Evolutionary conservation across 2,113 vertebrate genomes (phyloP).

Genomic region (Beaufortia kweichowensis): DNA sequence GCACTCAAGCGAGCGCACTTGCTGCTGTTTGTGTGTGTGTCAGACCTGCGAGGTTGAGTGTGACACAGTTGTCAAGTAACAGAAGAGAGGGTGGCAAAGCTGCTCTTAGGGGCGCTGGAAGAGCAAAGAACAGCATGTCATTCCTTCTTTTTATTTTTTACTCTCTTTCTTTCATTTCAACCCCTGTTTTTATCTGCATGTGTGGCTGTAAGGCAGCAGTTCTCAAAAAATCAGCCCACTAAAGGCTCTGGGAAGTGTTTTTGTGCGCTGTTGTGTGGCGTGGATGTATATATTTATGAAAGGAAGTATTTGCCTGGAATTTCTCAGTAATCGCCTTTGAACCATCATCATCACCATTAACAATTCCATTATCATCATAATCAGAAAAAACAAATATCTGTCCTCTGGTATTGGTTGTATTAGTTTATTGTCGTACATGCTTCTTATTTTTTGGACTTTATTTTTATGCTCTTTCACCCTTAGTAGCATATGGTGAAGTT

Average conservation of each 20-base stretch:
- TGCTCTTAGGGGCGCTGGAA: slow-evolving; percentile 47
- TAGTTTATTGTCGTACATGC: neutral
- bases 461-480: slow-evolving; percentile 21
- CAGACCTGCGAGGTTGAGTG: slow-evolving; percentile 28
- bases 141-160: slow-evolving; percentile 46
- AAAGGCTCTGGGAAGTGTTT: slow-evolving; percentile 16
- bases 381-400: neutral
- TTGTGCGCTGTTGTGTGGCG: neutral
- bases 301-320: slow-evolving; percentile 33
- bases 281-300: slow-evolving; percentile 24
- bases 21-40: slow-evolving; percentile 27
- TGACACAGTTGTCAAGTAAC: slow-evolving; percentile 56
- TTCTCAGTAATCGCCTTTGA: slow-evolving; percentile 15
- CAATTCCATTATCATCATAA: slow-evolving; percentile 21
- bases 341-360: slow-evolving; percentile 11
- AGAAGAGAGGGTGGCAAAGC: slow-evolving; percentile 53
- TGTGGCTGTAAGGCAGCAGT: slow-evolving; percentile 44
- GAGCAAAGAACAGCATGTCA: slow-evolving; percentile 52
- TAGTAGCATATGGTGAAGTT: slow-evolving; percentile 22
- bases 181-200: slow-evolving; percentile 36
- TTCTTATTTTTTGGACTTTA: neutral
- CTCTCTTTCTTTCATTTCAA: slow-evolving; percentile 44
- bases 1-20: neutral
- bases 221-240: slow-evolving; percentile 30
- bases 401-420: neutral